Conservation (phyloP, 1,140 invertebrate species). For the Macrosteles quadrilineatus region DNA sequence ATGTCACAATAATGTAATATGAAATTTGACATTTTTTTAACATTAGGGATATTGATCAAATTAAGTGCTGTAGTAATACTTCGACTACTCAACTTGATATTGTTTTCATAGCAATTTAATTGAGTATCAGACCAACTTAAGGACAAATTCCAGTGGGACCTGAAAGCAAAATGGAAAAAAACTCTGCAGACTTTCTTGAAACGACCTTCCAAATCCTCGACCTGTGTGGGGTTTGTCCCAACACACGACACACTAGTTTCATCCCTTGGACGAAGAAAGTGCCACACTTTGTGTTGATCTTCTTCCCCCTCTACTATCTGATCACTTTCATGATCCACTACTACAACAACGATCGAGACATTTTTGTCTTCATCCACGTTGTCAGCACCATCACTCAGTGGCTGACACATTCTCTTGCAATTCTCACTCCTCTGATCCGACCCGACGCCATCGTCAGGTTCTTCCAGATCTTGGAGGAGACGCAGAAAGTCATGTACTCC, state of each 20-base stretch:
- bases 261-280: constrained; percentile 1
- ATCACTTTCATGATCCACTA: neutral
- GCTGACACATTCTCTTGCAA: neutral
- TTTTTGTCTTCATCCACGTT: neutral
- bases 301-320: neutral
- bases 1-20: too few relatives aligned
- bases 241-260: neutral
- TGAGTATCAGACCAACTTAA: too few relatives aligned
- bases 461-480: constrained; percentile 6
- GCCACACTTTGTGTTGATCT: neutral
- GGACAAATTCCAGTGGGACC: too few relatives aligned
- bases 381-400: neutral
- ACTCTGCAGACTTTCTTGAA: neutral
- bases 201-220: neutral
- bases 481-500: neutral
- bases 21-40: too few relatives aligned
- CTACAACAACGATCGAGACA: constrained; percentile 4
- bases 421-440: neutral
- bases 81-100: too few relatives aligned
- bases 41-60: too few relatives aligned
- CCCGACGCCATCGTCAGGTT: neutral
- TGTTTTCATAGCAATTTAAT: too few relatives aligned
- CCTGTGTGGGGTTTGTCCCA: neutral
- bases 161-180: constrained; percentile 6
- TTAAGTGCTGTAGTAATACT: too few relatives aligned